These are phyloP conservation scores for Archips xylosteana DNA, from an alignment of 2,888 invertebrate species.

Conservation along the genomic window DNA sequence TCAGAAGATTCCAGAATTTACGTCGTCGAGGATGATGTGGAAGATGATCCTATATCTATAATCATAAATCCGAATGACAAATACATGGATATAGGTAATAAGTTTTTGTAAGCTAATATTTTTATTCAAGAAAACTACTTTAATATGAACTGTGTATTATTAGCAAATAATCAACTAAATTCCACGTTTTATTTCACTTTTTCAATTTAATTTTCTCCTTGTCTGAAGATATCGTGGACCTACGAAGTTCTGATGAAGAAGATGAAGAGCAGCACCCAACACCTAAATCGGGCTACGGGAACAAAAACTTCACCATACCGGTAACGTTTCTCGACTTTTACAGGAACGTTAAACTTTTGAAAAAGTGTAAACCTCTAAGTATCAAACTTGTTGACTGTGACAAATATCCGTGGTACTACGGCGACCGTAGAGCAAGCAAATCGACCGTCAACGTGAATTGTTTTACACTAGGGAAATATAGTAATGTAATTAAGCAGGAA, in stretches of 20 bases:
- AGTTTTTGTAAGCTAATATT: not conserved
- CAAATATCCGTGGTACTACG: constrained; percentile 43
- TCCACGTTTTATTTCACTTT: not conserved
- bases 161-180: not conserved
- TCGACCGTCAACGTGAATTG: not conserved
- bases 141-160: not conserved
- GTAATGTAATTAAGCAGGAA: not conserved
- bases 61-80: constrained; percentile 25
- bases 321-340: constrained; percentile 45
- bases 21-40: constrained; percentile 42
- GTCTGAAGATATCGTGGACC: constrained; percentile 35
- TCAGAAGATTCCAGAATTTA: constrained; percentile 12
- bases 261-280: not conserved
- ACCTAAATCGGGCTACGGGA: constrained; percentile 35
- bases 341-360: constrained; percentile 44
- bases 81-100: constrained; percentile 17
- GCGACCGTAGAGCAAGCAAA: not conserved
- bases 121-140: not conserved
- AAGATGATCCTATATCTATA: constrained; percentile 50
- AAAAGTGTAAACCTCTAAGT: constrained; percentile 44
- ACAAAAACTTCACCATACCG: constrained; percentile 40
- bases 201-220: not conserved
- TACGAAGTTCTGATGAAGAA: constrained; percentile 33
- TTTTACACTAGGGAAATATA: not conserved
- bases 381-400: constrained; percentile 47